Conservation (phyloP, 2,113 vertebrate species). For the Gymnogyps californianus region DNA sequence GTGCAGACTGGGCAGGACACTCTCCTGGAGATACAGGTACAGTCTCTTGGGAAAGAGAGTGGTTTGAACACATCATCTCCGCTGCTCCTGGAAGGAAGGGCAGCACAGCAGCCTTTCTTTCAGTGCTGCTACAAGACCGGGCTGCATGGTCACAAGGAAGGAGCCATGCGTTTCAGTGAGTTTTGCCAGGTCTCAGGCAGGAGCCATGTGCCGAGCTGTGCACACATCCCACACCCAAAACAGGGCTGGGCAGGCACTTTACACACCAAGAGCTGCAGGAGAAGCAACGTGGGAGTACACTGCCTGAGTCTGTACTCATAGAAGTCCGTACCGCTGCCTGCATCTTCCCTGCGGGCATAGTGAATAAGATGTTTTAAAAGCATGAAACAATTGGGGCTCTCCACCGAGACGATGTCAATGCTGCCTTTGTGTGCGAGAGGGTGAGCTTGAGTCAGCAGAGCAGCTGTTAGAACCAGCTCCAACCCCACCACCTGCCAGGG, state of each 20-base stretch:
- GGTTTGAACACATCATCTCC: not conserved
- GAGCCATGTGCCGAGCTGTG: accelerated
- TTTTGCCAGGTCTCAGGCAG: not conserved
- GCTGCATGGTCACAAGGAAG: accelerated
- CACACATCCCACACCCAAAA: not conserved
- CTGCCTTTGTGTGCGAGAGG: not conserved
- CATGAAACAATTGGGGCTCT: not conserved
- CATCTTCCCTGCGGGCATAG: not conserved
- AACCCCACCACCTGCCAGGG: not conserved
- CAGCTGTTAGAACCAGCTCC: not conserved
- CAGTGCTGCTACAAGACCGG: not conserved
- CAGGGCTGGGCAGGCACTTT: not conserved
- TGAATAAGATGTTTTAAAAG: not conserved
- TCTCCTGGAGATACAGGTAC: not conserved
- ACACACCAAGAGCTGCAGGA: not conserved
- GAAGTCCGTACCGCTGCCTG: not conserved
- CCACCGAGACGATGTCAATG: accelerated
- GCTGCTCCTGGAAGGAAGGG: not conserved
- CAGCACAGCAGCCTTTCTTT: not conserved
- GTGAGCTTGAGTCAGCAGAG: not conserved
- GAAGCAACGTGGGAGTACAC: not conserved
- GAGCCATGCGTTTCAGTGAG: not conserved
- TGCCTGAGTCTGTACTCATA: not conserved
- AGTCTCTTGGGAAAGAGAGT: not conserved
- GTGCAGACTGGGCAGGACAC: not conserved